Percentiles rank a stretch among this genome's conserved stretches.
phyloP scores from a whole-genome alignment of 1,140 invertebrate genomes.

The Periplaneta americana region DNA sequence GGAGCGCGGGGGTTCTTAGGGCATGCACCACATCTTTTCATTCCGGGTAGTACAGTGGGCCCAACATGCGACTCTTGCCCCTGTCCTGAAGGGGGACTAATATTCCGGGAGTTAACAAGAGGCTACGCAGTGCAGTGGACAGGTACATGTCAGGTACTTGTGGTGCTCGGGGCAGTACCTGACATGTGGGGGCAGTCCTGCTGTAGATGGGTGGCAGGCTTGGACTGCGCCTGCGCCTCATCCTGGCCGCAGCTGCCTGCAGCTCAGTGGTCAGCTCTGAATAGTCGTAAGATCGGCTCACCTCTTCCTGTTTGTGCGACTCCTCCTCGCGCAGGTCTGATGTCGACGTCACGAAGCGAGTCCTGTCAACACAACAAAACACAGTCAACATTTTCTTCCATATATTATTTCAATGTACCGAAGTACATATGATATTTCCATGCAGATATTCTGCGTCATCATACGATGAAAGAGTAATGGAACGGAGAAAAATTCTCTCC shows the following conservation, averaged over 20 bases:
- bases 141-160: not conserved
- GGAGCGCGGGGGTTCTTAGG: too few species aligned
- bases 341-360: not conserved
- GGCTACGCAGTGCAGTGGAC: too few species aligned
- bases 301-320: not conserved
- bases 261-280: not conserved
- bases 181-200: constrained; percentile 21
- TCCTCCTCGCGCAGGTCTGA: not conserved
- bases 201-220: constrained; percentile 52
- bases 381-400: not conserved
- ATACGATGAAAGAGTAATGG: too few species aligned
- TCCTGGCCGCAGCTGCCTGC: not conserved
- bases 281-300: not conserved
- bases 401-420: not conserved
- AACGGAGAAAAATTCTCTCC: too few species aligned
- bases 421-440: too few species aligned
- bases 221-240: constrained; percentile 43
- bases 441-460: too few species aligned
- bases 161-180: not conserved
- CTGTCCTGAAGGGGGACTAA: too few species aligned
- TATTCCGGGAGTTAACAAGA: too few species aligned
- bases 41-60: too few species aligned
- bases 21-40: too few species aligned
- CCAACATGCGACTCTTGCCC: too few species aligned
- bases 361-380: not conserved